These are phyloP conservation scores for Otocyon megalotis DNA, from an alignment of 2,113 vertebrate species.

Conservation along the genomic window DNA sequence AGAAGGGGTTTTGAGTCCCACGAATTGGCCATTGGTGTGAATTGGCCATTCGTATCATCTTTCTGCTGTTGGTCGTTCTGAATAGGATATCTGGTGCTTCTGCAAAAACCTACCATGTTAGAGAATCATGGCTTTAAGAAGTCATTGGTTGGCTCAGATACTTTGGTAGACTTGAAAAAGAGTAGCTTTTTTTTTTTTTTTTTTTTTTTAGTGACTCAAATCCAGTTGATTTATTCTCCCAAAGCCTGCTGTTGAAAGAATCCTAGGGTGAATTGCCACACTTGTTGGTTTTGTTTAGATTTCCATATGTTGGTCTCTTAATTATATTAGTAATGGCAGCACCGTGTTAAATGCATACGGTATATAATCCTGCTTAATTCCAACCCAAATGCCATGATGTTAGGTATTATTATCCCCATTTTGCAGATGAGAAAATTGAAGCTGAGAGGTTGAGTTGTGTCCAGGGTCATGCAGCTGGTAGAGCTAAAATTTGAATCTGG, in stretches of 20 bases:
- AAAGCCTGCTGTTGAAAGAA: not conserved
- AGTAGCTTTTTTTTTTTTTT: not conserved
- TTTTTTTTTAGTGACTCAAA: not conserved
- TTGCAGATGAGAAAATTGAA: slow-evolving; percentile 82
- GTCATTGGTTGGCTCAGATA: not conserved
- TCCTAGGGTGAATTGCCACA: not conserved
- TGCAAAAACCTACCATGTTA: not conserved
- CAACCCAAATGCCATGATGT: not conserved
- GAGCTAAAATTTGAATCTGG: not conserved
- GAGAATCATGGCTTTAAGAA: not conserved
- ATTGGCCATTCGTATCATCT: not conserved
- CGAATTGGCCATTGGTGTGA: not conserved
- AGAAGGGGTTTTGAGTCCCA: not conserved
- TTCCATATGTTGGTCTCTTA: not conserved
- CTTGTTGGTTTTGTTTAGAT: not conserved
- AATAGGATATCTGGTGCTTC: not conserved
- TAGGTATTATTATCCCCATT: not conserved
- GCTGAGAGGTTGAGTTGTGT: not conserved
- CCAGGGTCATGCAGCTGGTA: not conserved
- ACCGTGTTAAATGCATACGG: not conserved
- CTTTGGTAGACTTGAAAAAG: not conserved
- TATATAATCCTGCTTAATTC: not conserved
- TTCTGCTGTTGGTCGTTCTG: not conserved
- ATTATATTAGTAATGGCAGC: not conserved
- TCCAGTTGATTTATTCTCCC: not conserved